Base-by-base conservation (phyloP, 2,888 invertebrate species). In the Oscheius sp. region DNA sequence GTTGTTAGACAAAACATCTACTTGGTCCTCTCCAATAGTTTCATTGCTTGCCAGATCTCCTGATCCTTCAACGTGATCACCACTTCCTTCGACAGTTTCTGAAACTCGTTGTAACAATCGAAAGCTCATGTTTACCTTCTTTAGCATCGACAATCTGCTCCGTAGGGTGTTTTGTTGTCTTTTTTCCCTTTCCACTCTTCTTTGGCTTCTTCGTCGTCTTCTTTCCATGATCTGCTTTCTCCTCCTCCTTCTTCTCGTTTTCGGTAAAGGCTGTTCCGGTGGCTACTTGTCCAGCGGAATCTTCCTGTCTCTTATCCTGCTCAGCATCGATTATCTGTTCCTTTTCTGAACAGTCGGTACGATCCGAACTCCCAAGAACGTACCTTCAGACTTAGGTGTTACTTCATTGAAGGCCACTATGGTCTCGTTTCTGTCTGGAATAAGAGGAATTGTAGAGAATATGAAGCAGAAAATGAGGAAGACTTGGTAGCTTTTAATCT, bases 11-110 rank as follows among this genome's bases (percentile, higher is more conserved):
- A 21, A 53, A 3, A 32, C 35, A 21, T 55, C 68, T 37, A 68
- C 35, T 42, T 68, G 68, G 32, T 68, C 68, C 21, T 68, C 68
- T n/a, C 42, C 68, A 33, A 68, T 32, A 51, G 68, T 68, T 13
- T n/a, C 55, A 35, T 55, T 68, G 1, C n/a, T 9, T 2, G 58
- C n/a, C n/a, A 21, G 4, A 32, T 68, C 68, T 53, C 68, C 68
- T 13, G 68, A 68, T 37, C 68, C 68, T 37, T 53, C 51, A 37
- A 68, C 4, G 13, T 50, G 21, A 9, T 68, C 55, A 55, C 68
- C 68, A 35, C 68, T 68, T 53, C 68, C 68, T 35, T 68, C 68
- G 1, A 42, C 42, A 21, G 37, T 47, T 33, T 62, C 62, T 57
- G 57, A 10, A 57, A 21, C 21, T 21, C 21, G 21, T 21, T 21